Evolutionary conservation across 2,888 invertebrate species (phyloP).

Genomic region (Ophraella communa): DNA sequence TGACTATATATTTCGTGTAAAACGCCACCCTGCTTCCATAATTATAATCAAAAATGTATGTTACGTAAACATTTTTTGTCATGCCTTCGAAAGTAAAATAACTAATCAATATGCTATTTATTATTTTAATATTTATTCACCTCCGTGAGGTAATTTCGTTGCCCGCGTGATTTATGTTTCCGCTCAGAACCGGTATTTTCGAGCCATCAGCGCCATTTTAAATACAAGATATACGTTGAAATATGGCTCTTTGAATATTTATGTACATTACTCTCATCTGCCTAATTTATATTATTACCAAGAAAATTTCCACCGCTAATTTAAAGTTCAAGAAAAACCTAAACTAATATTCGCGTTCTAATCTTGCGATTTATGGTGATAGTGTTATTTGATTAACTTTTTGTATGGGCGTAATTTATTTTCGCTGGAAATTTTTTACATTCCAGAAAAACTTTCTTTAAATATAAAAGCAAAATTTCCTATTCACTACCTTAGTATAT

Average conservation of each 20-base stretch:
- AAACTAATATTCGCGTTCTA: no score
- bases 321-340: not conserved
- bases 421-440: not conserved
- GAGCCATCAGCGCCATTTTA: constrained; percentile 54
- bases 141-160: constrained; percentile 37
- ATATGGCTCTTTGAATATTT: constrained; percentile 49
- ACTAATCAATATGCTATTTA: constrained; percentile 1
- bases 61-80: not conserved
- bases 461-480: no score
- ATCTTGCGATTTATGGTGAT: not conserved
- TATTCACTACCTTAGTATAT: no score
- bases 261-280: constrained; percentile 27
- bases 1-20: no score
- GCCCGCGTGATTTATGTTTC: constrained; percentile 51
- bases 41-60: no score
- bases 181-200: constrained; percentile 54
- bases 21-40: no score
- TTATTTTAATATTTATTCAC: constrained; percentile 48
- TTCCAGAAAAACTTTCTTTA: no score
- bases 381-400: not conserved
- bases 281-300: not conserved
- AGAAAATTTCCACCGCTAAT: not conserved
- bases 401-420: no score
- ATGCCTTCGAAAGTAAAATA: not conserved
- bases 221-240: constrained; percentile 48